Percentiles rank a stretch among this genome's conserved stretches.
phyloP scores from a whole-genome alignment of 2,113 vertebrate species.

The Solea solea region DNA sequence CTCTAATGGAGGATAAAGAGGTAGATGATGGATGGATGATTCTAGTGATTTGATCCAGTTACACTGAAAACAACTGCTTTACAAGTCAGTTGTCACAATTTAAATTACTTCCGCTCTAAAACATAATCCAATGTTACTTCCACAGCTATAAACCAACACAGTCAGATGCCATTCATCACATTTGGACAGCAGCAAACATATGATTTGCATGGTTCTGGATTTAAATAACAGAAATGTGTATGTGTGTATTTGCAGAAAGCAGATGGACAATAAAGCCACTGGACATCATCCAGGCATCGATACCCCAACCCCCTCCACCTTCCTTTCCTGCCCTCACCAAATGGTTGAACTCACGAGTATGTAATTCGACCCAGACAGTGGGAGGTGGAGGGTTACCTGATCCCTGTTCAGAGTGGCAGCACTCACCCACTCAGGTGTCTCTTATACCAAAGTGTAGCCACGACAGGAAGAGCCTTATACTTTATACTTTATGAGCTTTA shows the following conservation, averaged over 20 bases:
- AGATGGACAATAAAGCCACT: slow-evolving; percentile 19
- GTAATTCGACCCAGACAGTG: slow-evolving; percentile 65
- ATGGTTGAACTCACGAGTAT: slow-evolving; percentile 18
- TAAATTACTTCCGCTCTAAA: too few species aligned
- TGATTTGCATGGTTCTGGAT: too few species aligned
- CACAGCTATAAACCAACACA: too few species aligned
- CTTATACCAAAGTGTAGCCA: slow-evolving; percentile 26
- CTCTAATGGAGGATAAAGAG: too few species aligned
- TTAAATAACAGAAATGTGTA: not conserved
- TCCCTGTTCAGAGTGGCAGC: slow-evolving; percentile 49
- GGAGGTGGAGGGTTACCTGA: slow-evolving; percentile 70
- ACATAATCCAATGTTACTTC: too few species aligned
- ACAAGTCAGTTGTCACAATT: too few species aligned
- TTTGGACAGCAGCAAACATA: too few species aligned
- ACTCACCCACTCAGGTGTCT: slow-evolving; percentile 76
- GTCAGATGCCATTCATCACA: too few species aligned
- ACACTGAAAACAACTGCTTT: too few species aligned
- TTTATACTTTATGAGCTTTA: not conserved
- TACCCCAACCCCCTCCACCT: not conserved
- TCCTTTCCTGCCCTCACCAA: not conserved
- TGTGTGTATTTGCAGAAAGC: not conserved
- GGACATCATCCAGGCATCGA: not conserved
- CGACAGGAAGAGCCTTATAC: slow-evolving; percentile 9
- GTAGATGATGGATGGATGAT: too few species aligned
- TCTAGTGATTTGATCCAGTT: too few species aligned